Conservation (phyloP, 2,888 invertebrate species). For the Syritta pipiens region DNA sequence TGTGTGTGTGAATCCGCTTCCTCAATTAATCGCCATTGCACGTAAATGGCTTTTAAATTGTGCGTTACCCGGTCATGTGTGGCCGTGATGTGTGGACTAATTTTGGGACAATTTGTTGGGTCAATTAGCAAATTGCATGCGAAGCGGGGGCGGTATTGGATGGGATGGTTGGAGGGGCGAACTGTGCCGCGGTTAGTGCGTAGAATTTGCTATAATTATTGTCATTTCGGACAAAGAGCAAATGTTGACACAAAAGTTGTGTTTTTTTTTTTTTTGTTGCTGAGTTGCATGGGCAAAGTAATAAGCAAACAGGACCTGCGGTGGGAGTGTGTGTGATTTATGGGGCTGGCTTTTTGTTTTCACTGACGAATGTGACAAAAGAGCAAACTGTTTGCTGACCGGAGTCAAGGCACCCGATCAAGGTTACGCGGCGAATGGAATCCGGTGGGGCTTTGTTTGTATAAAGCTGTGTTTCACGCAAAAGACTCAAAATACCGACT, state of each 20-base stretch:
- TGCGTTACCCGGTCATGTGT: not conserved
- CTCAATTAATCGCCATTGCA: constrained; percentile 18
- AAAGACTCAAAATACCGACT: too few species aligned
- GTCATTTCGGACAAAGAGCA: constrained; percentile 15
- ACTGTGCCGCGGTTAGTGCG: constrained; percentile 7
- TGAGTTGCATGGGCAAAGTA: not conserved
- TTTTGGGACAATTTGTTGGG: constrained; percentile 10
- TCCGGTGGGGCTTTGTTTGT: too few species aligned
- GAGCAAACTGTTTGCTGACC: too few species aligned
- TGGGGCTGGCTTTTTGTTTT: not conserved
- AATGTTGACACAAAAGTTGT: constrained; percentile 27
- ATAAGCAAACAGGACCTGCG: not conserved
- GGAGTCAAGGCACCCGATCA: too few species aligned
- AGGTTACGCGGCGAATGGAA: too few species aligned
- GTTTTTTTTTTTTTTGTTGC: too few species aligned
- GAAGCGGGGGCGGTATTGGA: not conserved
- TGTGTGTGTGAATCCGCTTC: constrained; percentile 21
- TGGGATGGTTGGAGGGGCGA: too few species aligned
- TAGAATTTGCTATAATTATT: constrained; percentile 48
- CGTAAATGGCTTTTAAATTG: constrained; percentile 37
- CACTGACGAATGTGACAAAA: too few species aligned
- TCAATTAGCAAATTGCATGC: constrained; percentile 53
- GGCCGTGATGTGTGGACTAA: not conserved
- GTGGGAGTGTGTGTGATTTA: not conserved
- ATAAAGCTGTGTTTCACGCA: too few species aligned